Evolutionary conservation across 2,113 vertebrate genomes (phyloP), one percentile per base, ranked within the genome.

Genomic region (Tauraco erythrolophus): DNA sequence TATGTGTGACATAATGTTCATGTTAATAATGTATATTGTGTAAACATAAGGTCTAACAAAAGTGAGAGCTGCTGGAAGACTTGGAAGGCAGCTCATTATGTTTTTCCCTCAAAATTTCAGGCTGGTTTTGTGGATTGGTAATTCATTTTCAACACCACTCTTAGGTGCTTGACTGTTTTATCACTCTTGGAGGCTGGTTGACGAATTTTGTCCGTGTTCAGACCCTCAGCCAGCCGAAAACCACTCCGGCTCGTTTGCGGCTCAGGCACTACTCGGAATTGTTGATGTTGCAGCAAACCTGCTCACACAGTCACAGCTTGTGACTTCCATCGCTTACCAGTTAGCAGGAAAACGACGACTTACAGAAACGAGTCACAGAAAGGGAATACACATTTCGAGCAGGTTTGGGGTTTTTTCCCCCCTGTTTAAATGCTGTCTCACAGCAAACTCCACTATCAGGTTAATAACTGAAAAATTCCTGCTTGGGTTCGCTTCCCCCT

Each of bases 151-250:
- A 75, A 37, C 46, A 61, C 30, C 72, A 7, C 51, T 35, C 24
- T 1, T 28, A 23, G 1, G 8, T 27, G 43, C 33, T 50, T 37
- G 78, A 17, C 60, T 58, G 1, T 60, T 18, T 0, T 3, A 11
- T 60, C 5, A 7, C 23, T 19, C 60, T 24, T 21, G 4, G 69
- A 46, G 69, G 58, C 1, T 61, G 60, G 37, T 2, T 19, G 62
- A 45, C 2, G 11, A 48, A 16, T 83, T 48, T 28, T 58, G 92
- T 45, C 76, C 30, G 65, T 28, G 78, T 74, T 31, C 53, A 46
- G 66, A 9, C 24, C 43, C 28, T 37, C 74, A 70, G 74, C 86
- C 77, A 60, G 43, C 81, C 80, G 77, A 12, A 64, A 76, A 69
- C 19, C 51, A 2, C 61, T 48, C 33, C 45, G 5, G 31, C 48